Conservation (phyloP, 2,113 vertebrate species). For the Alethe castanea region DNA sequence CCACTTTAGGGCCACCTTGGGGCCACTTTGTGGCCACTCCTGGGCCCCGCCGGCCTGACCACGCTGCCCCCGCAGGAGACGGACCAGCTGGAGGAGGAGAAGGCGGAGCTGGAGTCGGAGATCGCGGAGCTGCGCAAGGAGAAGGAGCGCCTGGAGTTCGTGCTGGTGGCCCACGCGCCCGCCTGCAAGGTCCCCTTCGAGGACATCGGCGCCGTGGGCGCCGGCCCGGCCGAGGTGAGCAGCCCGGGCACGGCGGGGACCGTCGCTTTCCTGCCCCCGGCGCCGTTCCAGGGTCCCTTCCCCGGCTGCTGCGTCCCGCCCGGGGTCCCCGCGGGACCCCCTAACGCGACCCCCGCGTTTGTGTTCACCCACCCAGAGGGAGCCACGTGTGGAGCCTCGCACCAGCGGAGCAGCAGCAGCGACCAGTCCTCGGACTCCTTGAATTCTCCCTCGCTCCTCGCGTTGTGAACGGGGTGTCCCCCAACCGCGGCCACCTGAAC, state of each 20-base stretch:
- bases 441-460: constrained; percentile 94
- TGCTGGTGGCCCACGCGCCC: constrained; percentile 90
- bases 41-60: background rate
- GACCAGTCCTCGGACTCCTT: constrained; percentile 94
- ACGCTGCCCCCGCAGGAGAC: constrained; percentile 83
- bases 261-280: constrained; percentile 54
- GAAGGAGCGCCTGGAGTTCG: constrained; percentile 93
- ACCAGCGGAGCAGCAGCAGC: constrained; percentile 94
- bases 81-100: constrained; percentile 92
- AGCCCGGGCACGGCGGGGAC: constrained; percentile 81
- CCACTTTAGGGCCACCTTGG: no score
- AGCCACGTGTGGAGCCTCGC: constrained; percentile 86
- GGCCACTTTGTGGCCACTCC: no score
- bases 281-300: constrained; percentile 76
- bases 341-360: constrained; percentile 92
- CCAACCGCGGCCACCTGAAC: background rate
- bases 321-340: constrained; percentile 80
- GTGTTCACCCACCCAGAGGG: constrained; percentile 99
- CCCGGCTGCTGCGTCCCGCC: constrained; percentile 89
- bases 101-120: constrained; percentile 92
- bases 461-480: constrained; percentile 76
- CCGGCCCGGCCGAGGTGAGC: constrained; percentile 44
- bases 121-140: constrained; percentile 94
- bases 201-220: constrained; percentile 63
- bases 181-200: constrained; percentile 90